Evolutionary conservation across 23 tunicate genomes (phyloP).

Genomic region (Trididemnum nubilum): DNA sequence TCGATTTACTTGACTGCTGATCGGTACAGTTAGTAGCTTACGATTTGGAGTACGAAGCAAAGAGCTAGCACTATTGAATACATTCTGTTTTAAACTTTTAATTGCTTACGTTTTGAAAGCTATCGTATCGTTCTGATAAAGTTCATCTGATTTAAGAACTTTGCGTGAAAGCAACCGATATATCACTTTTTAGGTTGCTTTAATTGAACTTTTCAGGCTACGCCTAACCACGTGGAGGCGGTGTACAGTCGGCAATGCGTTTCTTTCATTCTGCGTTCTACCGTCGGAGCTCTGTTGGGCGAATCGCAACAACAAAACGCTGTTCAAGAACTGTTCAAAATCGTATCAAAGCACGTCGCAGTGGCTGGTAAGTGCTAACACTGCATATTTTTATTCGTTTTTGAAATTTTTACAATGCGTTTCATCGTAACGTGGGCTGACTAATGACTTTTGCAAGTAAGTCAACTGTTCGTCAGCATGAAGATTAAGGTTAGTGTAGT

Average conservation of each 20-base stretch:
- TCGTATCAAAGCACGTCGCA: conserved; percentile 63
- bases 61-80: too few relatives aligned
- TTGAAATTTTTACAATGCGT: neutral
- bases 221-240: conserved; percentile 86
- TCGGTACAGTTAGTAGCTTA: too few relatives aligned
- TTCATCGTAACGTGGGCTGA: neutral
- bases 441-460: neutral
- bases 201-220: conserved; percentile 70
- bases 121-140: too few relatives aligned
- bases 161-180: too few relatives aligned
- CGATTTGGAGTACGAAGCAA: too few relatives aligned
- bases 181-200: too few relatives aligned
- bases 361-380: conserved; percentile 53
- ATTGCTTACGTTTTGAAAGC: too few relatives aligned
- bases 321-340: conserved; percentile 63
- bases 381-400: too few relatives aligned
- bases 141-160: too few relatives aligned
- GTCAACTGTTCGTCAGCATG: neutral
- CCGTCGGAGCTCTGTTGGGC: conserved; percentile 68
- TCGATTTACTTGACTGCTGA: too few relatives aligned
- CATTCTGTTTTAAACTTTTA: too few relatives aligned
- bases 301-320: conserved; percentile 92
- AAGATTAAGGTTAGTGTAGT: too few relatives aligned
- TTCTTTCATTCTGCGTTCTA: conserved; percentile 65
- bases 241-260: conserved; percentile 87